These are phyloP conservation scores for Fundulus diaphanus DNA, from an alignment of 2,797 vertebrate genomes.

Conservation along the genomic window DNA sequence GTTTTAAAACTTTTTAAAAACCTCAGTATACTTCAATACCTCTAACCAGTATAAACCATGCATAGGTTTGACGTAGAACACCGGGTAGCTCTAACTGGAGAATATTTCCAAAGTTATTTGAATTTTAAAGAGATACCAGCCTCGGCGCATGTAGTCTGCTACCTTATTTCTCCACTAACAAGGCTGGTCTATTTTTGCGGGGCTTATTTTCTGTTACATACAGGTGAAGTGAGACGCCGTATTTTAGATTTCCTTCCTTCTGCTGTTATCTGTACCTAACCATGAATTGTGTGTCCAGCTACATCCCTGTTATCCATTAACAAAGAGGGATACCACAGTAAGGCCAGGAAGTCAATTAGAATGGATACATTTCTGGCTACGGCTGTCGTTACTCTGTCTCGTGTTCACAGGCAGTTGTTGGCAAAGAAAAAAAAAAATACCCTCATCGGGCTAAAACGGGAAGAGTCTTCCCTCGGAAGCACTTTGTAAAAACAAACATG, in stretches of 20 bases:
- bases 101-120: background rate
- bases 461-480: slow-evolving; percentile 65
- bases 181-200: background rate
- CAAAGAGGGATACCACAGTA: slow-evolving; percentile 64
- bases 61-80: too few species aligned
- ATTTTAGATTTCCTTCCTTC: background rate
- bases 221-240: background rate
- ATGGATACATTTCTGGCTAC: slow-evolving; percentile 73
- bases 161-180: background rate
- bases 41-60: background rate
- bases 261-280: background rate
- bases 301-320: slow-evolving; percentile 66
- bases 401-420: slow-evolving; percentile 59
- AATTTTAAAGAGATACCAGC: background rate
- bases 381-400: slow-evolving; percentile 72
- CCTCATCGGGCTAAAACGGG: slow-evolving; percentile 42
- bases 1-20: background rate
- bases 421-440: slow-evolving; percentile 42
- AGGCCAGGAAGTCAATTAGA: slow-evolving; percentile 82
- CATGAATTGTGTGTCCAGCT: background rate
- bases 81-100: background rate
- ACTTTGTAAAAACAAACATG: slow-evolving; percentile 74
- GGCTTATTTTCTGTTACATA: background rate
- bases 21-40: background rate
- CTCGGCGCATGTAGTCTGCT: background rate